Percentiles rank a stretch among this genome's conserved stretches.
Evolutionary conservation across 1,140 invertebrate species (phyloP).

Genomic region (Papilio glaucus): DNA sequence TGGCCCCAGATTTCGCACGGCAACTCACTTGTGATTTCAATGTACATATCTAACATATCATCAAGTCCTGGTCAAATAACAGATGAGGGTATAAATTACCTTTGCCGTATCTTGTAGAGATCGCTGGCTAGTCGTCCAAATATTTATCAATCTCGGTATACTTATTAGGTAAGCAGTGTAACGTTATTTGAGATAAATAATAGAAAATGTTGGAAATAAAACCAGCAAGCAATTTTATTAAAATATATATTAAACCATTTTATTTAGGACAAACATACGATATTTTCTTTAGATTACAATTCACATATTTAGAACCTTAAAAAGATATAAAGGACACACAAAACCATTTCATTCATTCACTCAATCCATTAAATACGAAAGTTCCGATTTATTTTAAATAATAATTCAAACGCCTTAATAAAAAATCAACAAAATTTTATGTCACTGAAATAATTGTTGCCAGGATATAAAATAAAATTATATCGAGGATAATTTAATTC

Average conservation of each 20-base stretch:
- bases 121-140: no score
- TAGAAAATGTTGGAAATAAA: conserved; percentile 52
- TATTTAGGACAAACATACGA: conserved; percentile 81
- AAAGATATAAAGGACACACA: conserved; percentile 79
- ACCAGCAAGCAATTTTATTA: conserved; percentile 70
- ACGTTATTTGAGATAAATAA: no score
- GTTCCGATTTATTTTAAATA: conserved; percentile 54
- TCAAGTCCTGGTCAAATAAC: no score
- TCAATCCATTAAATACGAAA: conserved; percentile 49
- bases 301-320: conserved; percentile 72
- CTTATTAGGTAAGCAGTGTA: no score
- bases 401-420: conserved; percentile 48
- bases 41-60: no score
- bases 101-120: no score
- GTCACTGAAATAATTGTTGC: conserved; percentile 38
- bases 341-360: conserved; percentile 68
- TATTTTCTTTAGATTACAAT: conserved; percentile 82
- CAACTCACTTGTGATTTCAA: no score
- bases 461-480: conserved; percentile 11
- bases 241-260: conserved; percentile 84
- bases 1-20: no score
- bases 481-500: background rate
- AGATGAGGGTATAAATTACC: no score
- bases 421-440: conserved; percentile 36
- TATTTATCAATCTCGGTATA: no score